Evolutionary conservation across 2,797 vertebrate genomes (phyloP), one percentile per base, ranked within the genome.

Genomic region (Sebastes hubbsi): DNA sequence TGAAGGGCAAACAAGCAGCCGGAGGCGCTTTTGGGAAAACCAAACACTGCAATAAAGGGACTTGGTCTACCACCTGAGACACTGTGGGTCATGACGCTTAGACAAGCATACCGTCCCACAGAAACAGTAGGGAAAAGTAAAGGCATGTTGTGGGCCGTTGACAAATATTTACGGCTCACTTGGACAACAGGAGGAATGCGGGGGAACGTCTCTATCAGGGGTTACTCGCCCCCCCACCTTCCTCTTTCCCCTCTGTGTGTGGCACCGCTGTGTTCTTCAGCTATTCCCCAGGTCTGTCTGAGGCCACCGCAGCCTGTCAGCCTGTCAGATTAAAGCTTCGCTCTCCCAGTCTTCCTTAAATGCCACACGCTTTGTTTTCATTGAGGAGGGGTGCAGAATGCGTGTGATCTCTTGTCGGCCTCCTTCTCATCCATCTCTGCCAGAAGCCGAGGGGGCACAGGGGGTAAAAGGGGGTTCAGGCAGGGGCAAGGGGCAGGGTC

Each of bases 391-490:
- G 90, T 88, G 89, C 89, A 93, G 91, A 94, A 94, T 94, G 90
- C 36, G 87, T 95, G 93, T 95, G 94, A 95, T 95, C 92, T 91
- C 81, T 91, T 80, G 89, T 90, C 85, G 86, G 81, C 81, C 91
- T 91, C 90, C 90, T 90, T 92, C 92, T 92, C 94, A 94, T 94
- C 90, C 90, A 90, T 95, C 93, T 93, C 77, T 91, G 89, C 90
- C 92, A 93, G 88, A 92, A 91, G 84, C 77, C 4, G 64, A 86
- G 86, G 86, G 84, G 84, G 90, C 78, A 89, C 73, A 85, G 78
- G 84, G 84, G 87, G 82, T 82, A 88, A 91, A 91, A 82, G 80
- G 91, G 89, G 91, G 85, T 92, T 89, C 90, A 92, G 85, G 85
- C 85, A 34, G 87, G 88, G 92, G 87, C 90, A 91, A 93, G 91